Evolutionary conservation across 1,140 invertebrate genomes (phyloP).

Genomic region (Paracyclopina nana): DNA sequence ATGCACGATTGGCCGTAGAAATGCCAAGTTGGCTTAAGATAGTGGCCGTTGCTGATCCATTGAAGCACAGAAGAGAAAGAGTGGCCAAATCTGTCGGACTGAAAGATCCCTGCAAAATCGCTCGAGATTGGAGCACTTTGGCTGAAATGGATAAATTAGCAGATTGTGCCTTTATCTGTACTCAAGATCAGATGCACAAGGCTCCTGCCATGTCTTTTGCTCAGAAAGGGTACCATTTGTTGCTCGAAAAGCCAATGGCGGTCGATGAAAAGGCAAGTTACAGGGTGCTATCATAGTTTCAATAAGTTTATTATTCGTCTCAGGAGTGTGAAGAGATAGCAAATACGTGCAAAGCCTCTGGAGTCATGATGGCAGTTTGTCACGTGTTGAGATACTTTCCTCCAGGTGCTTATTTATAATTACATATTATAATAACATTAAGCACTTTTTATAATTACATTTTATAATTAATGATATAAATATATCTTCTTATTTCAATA

Average conservation of each 20-base stretch:
- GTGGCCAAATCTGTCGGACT: conserved; percentile 18
- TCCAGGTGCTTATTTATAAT: background rate
- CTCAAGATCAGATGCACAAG: conserved; percentile 27
- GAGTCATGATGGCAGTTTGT: conserved; percentile 28
- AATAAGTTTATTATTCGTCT: too few species aligned
- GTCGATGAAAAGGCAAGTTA: conserved; percentile 26
- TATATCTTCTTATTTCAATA: conserved; percentile 6
- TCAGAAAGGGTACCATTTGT: conserved; percentile 30
- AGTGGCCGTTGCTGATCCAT: conserved; percentile 26
- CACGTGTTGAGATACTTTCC: conserved; percentile 29
- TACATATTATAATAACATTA: conserved; percentile 1
- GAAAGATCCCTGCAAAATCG: conserved; percentile 23
- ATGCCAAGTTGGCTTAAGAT: conserved; percentile 23
- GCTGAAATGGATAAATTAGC: conserved; percentile 25
- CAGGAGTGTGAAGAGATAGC: conserved; percentile 29
- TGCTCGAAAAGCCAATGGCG: conserved; percentile 34
- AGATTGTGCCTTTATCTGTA: conserved; percentile 29
- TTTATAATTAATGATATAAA: too few species aligned
- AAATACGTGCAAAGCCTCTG: conserved; percentile 24
- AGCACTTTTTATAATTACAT: conserved; percentile 1
- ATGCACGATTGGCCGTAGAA: conserved; percentile 22
- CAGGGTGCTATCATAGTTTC: too few species aligned
- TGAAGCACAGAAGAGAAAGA: conserved; percentile 1
- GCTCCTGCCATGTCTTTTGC: conserved; percentile 30
- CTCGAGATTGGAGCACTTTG: conserved; percentile 24